Evolutionary conservation across 2,113 vertebrate species (phyloP).

Genomic region (Corythornis madagascariensis): DNA sequence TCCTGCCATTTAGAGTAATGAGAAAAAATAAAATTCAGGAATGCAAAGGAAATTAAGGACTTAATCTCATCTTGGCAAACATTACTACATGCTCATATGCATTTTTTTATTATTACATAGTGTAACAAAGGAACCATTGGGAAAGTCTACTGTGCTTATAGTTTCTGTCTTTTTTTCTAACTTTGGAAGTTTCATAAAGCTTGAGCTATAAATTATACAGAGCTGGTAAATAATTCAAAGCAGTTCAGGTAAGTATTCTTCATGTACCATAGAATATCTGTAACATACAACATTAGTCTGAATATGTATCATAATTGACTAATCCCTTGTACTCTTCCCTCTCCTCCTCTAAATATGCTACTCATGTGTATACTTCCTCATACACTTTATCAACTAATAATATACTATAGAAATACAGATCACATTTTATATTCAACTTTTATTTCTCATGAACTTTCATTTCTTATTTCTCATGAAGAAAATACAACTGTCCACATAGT

Average conservation of each 20-base stretch:
- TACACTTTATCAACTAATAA: not conserved
- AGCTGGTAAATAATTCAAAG: not conserved
- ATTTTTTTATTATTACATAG: not conserved
- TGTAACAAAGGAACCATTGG: not conserved
- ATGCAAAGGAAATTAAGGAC: not conserved
- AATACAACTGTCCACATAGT: not conserved
- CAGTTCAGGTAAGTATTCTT: not conserved
- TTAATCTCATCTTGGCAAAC: not conserved
- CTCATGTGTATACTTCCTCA: not conserved
- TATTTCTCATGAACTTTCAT: not conserved
- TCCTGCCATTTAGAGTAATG: not conserved
- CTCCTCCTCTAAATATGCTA: not conserved
- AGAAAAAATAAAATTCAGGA: not conserved
- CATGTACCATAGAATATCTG: not conserved
- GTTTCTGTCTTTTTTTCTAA: not conserved
- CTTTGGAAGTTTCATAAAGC: not conserved
- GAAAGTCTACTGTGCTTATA: not conserved
- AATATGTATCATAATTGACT: not conserved
- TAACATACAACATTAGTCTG: not conserved
- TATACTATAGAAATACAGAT: not conserved
- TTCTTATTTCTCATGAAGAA: not conserved
- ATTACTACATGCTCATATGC: not conserved
- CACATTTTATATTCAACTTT: not conserved
- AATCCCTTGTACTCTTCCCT: not conserved
- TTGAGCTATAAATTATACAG: not conserved